A percentile compares a stretch with the other conserved stretches of the same genome.
Evolutionary conservation across 92 coral and sea anemone species (phyloP).

Genomic region (Umimayanthus chanpuru): DNA sequence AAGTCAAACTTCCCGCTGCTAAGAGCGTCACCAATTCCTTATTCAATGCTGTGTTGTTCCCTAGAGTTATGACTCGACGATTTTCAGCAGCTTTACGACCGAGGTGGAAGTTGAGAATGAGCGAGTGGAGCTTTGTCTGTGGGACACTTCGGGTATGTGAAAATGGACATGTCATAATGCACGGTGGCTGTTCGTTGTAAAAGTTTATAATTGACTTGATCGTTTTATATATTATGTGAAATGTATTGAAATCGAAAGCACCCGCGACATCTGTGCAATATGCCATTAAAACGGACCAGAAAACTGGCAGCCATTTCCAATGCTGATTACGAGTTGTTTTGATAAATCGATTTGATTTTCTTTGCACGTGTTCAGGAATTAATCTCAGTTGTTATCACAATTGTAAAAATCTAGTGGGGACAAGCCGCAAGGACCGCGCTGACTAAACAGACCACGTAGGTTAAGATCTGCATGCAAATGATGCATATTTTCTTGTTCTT

Average conservation of each 20-base stretch:
- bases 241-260: not conserved
- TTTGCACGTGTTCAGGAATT: no score
- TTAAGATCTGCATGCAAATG: not conserved
- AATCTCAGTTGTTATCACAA: no score
- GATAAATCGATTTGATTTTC: no score
- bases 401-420: not conserved
- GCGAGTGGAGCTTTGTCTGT: slow-evolving; percentile 63
- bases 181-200: not conserved
- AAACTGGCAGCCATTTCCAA: not conserved
- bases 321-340: no score
- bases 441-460: not conserved
- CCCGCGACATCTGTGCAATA: not conserved
- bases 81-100: slow-evolving; percentile 59
- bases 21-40: slow-evolving; percentile 17
- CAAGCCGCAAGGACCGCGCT: not conserved
- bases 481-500: not conserved
- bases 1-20: slow-evolving; percentile 46
- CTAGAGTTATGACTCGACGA: slow-evolving; percentile 67
- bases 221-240: not conserved
- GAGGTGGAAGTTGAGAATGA: slow-evolving; percentile 68
- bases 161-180: not conserved
- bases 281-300: not conserved
- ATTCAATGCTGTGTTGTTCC: slow-evolving; percentile 32
- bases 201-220: not conserved
- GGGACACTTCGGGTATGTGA: slow-evolving; percentile 72